Percentiles rank a stretch among this genome's conserved stretches.
phyloP scores from a whole-genome alignment of 1,140 invertebrate species.

The Hormaphis cornu region DNA sequence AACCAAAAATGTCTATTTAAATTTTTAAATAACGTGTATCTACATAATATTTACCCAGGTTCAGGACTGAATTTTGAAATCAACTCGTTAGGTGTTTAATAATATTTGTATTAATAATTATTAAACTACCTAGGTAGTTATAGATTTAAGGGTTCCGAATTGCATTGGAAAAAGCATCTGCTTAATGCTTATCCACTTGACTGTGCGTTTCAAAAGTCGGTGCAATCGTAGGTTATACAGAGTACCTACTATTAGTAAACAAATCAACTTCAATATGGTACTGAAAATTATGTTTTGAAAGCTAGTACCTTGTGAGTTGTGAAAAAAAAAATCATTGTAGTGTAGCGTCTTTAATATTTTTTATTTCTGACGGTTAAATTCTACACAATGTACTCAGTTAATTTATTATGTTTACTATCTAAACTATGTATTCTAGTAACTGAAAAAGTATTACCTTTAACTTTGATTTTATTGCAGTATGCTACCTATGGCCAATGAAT shows the following conservation, averaged over 20 bases:
- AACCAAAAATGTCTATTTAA: not conserved
- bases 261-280: not conserved
- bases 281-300: constrained; percentile 8
- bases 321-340: too few relatives aligned
- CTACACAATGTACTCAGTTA: not conserved
- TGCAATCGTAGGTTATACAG: too few relatives aligned
- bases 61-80: too few relatives aligned
- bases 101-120: too few relatives aligned
- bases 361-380: not conserved
- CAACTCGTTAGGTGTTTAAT: too few relatives aligned
- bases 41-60: too few relatives aligned
- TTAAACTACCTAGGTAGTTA: too few relatives aligned
- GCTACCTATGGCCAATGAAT: constrained; percentile 46
- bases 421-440: not conserved
- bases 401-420: not conserved
- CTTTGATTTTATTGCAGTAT: constrained; percentile 21
- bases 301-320: constrained; percentile 27
- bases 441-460: not conserved
- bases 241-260: too few relatives aligned
- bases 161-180: too few relatives aligned
- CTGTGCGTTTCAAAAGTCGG: too few relatives aligned
- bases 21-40: not conserved
- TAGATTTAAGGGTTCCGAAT: too few relatives aligned
- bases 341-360: not conserved
- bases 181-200: too few relatives aligned